Conservation (phyloP, 2,888 invertebrate genomes). For the Apotomis turbidana region DNA sequence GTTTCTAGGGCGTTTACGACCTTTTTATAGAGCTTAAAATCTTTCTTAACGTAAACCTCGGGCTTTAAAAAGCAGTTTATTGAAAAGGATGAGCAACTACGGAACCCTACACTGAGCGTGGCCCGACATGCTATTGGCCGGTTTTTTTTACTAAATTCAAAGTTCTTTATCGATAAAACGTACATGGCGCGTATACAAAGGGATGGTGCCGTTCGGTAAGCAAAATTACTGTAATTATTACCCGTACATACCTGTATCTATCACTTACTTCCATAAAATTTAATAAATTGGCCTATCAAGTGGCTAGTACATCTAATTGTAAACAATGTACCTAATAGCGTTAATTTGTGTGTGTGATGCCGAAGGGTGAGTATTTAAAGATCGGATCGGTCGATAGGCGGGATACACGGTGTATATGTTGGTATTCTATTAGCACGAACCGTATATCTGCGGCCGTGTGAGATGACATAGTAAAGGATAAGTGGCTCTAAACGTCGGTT, state of each 20-base stretch:
- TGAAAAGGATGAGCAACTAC: too few relatives aligned
- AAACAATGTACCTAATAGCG: slow-evolving; percentile 22
- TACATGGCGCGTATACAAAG: too few relatives aligned
- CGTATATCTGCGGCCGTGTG: slow-evolving; percentile 9
- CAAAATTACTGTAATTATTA: too few relatives aligned
- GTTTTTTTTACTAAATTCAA: too few relatives aligned
- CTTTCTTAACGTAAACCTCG: too few relatives aligned
- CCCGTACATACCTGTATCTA: too few relatives aligned
- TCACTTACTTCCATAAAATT: not conserved
- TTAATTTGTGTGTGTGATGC: slow-evolving; percentile 20
- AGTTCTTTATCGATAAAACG: not conserved
- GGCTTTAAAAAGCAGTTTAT: too few relatives aligned
- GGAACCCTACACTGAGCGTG: too few relatives aligned
- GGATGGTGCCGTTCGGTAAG: not conserved
- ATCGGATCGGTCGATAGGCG: slow-evolving; percentile 25
- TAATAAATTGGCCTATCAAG: not conserved
- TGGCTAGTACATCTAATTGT: slow-evolving; percentile 3
- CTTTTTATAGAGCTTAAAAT: too few relatives aligned
- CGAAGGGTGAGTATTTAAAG: slow-evolving; percentile 22
- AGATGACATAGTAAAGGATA: slow-evolving; percentile 21
- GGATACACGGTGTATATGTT: slow-evolving; percentile 12
- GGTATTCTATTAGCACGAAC: slow-evolving; percentile 17
- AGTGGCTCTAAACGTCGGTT: slow-evolving; percentile 18
- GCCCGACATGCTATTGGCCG: too few relatives aligned
- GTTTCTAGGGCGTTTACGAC: too few relatives aligned